Conservation (phyloP, 2,797 vertebrate species). For the Cynopterus sphinx region DNA sequence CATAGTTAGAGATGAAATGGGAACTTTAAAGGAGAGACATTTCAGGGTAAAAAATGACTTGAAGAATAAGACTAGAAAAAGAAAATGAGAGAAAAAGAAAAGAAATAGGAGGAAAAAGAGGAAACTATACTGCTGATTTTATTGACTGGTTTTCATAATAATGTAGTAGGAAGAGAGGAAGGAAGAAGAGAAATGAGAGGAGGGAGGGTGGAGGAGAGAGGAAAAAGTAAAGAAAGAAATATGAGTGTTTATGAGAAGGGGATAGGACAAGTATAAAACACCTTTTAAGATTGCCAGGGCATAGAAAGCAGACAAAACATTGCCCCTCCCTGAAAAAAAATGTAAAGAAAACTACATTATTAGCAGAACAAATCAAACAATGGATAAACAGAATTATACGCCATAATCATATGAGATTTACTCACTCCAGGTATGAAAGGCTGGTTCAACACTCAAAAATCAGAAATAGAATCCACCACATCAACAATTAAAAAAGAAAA, state of each 20-base stretch:
- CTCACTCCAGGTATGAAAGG: background rate
- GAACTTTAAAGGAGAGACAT: background rate
- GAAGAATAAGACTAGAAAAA: background rate
- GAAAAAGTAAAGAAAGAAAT: background rate
- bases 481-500: background rate
- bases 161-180: background rate
- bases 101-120: background rate
- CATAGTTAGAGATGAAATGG: background rate
- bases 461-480: background rate
- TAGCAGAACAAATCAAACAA: background rate
- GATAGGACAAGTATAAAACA: background rate
- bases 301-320: background rate
- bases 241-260: background rate
- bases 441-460: background rate
- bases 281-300: background rate
- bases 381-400: background rate
- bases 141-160: background rate
- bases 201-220: background rate
- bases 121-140: background rate
- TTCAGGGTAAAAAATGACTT: background rate
- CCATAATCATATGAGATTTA: background rate
- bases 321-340: background rate
- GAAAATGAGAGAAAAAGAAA: background rate
- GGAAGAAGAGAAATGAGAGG: background rate
- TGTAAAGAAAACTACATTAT: background rate